These are phyloP conservation scores for Leptinotarsa tumamoca DNA, from an alignment of 2,888 invertebrate genomes.

Conservation along the genomic window DNA sequence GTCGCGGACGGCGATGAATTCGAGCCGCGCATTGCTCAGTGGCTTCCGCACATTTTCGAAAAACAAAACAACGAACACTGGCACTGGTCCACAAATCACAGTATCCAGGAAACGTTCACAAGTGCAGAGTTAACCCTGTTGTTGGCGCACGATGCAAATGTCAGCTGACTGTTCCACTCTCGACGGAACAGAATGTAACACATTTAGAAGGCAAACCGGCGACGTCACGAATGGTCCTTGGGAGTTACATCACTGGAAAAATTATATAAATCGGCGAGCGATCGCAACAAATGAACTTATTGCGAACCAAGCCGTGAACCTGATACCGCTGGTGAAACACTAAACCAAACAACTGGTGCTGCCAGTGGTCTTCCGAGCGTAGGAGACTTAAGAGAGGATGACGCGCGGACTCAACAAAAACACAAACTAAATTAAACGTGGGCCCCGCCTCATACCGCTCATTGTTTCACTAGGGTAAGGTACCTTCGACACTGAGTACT, in stretches of 20 bases:
- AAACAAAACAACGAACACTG: slow-evolving; percentile 11
- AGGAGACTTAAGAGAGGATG: slow-evolving; percentile 52
- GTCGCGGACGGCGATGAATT: slow-evolving; percentile 41
- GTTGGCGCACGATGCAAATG: slow-evolving; percentile 43
- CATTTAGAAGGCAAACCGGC: slow-evolving; percentile 48
- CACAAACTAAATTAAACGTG: slow-evolving; percentile 29
- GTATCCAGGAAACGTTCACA: slow-evolving; percentile 18
- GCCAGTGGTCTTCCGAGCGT: slow-evolving; percentile 39
- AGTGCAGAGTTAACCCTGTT: slow-evolving; percentile 11
- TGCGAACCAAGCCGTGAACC: slow-evolving; percentile 28
- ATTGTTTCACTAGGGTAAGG: slow-evolving; percentile 21
- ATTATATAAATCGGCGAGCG: slow-evolving; percentile 31
- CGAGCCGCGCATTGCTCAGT: slow-evolving; percentile 45
- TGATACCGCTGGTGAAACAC: slow-evolving; percentile 26
- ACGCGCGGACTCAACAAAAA: slow-evolving; percentile 38
- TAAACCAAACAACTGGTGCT: slow-evolving; percentile 33
- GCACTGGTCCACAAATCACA: slow-evolving; percentile 16
- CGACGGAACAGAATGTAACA: slow-evolving; percentile 47
- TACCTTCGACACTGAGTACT: slow-evolving; percentile 28
- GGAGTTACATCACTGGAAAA: slow-evolving; percentile 39
- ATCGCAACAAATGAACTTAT: slow-evolving; percentile 24
- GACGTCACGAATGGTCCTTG: slow-evolving; percentile 47
- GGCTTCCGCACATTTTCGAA: slow-evolving; percentile 23
- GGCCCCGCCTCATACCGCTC: slow-evolving; percentile 12
- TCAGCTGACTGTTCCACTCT: slow-evolving; percentile 44